A percentile compares a stretch with the other conserved stretches of the same genome.
Evolutionary conservation across 2,797 vertebrate genomes (phyloP).

Genomic region (Pseudochromis fuscus): DNA sequence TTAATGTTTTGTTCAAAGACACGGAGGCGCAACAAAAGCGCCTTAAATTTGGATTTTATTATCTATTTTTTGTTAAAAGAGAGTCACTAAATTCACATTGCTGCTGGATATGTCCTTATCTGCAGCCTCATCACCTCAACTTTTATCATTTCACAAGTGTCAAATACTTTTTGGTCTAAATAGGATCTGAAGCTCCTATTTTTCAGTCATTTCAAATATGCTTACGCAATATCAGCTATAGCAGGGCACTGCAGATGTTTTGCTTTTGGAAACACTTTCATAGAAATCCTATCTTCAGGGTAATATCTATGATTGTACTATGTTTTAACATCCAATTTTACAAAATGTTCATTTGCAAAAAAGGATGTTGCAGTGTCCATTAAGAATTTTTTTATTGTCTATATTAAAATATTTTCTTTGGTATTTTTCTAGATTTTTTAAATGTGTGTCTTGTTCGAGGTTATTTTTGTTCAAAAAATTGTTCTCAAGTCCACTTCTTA

Average conservation of each 20-base stretch:
- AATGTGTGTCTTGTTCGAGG: neutral
- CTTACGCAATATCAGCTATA: neutral
- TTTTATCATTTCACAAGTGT: conserved; percentile 31
- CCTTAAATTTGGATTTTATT: neutral
- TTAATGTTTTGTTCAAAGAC: conserved; percentile 30
- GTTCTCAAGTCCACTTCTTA: too few species aligned
- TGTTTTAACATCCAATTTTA: neutral
- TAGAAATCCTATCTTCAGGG: neutral
- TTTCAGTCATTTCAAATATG: neutral
- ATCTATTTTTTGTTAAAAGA: neutral
- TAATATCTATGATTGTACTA: neutral
- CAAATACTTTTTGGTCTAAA: conserved; percentile 22
- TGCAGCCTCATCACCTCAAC: neutral
- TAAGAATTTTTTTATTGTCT: neutral
- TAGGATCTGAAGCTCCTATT: neutral
- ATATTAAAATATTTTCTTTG: neutral
- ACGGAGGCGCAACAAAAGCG: neutral
- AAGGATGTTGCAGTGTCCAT: neutral
- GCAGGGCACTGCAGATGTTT: neutral
- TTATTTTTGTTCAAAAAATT: conserved; percentile 19
- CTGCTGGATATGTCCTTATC: conserved; percentile 17
- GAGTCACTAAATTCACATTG: conserved; percentile 15
- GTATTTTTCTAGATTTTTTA: neutral
- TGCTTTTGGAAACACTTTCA: conserved; percentile 1
- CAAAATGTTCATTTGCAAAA: neutral